These are phyloP conservation scores for Agonopterix arenella DNA, from an alignment of 2,888 invertebrate species.

Conservation along the genomic window DNA sequence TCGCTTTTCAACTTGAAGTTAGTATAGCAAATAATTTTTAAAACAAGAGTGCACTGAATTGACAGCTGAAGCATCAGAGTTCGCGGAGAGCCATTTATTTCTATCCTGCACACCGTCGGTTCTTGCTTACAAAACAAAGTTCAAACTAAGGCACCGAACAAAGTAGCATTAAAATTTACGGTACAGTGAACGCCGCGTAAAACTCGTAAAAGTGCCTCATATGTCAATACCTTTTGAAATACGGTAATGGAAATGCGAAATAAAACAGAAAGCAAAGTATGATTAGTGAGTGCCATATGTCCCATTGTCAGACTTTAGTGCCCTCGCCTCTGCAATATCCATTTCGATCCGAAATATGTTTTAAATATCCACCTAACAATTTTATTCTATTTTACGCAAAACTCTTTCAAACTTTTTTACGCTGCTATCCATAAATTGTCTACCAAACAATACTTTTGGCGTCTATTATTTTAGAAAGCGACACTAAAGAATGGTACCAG, in stretches of 20 bases:
- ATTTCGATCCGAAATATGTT: constrained; percentile 53
- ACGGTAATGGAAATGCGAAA: constrained; percentile 76
- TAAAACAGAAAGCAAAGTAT: constrained; percentile 77
- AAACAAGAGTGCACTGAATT: too few species aligned
- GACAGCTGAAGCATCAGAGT: neutral
- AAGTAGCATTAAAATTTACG: constrained; percentile 56
- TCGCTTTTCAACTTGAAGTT: too few species aligned
- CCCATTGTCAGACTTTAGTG: constrained; percentile 67
- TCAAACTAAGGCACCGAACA: constrained; percentile 38
- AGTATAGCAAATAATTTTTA: too few species aligned
- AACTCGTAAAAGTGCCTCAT: constrained; percentile 74
- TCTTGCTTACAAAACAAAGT: constrained; percentile 33
- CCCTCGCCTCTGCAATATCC: constrained; percentile 44
- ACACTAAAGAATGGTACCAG: too few species aligned
- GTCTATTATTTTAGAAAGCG: too few species aligned
- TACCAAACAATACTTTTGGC: too few species aligned
- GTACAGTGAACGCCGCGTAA: constrained; percentile 50
- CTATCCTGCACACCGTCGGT: constrained; percentile 16
- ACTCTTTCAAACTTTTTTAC: too few species aligned
- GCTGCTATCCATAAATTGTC: too few species aligned
- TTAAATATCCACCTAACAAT: constrained; percentile 21
- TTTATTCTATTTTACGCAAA: constrained; percentile 9
- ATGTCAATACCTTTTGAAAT: constrained; percentile 76
- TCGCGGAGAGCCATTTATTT: constrained; percentile 2
- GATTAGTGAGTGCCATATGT: constrained; percentile 72